Base-by-base conservation (phyloP, 2,113 vertebrate species). In the Indicator indicator region DNA sequence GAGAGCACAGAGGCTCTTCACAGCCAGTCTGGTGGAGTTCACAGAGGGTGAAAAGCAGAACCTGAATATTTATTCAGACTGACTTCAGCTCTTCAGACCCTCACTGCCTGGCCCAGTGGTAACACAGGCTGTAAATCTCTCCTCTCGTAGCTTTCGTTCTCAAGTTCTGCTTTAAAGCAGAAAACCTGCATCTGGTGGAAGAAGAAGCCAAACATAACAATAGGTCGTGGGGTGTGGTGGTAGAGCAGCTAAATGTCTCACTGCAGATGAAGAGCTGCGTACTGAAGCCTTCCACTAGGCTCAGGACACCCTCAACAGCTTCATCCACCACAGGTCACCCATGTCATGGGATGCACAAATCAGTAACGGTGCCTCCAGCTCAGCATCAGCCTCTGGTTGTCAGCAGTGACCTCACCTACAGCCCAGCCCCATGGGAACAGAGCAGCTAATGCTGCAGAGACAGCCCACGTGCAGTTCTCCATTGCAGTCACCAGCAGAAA, bases 181-280 rank as follows among this genome's bases (percentile, higher is more conserved):
- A 88, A 83, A 86, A 62, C 9, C 54, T 81, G 83, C 89, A 94
- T 95, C 85, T 95, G 92, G 80, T 82, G 76, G 74, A 80, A 93
- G 73, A 93, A 78, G 68, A 92, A 81, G 82, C 86, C 94, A 89
- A 76, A 54, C 40, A 58, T 15, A 79, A 90, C 83, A 95, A 86
- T 65, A 60, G 93, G 28, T 90, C 36, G 4, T 23, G 72, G 67
- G 44, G 15, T 64, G 79, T 80, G 88, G 79, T 67, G 46, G 46
- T 83, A 88, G 91, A 79, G 56, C 55, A 83, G 63, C 59, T 72
- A 70, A 86, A 70, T 40, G 14, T 85, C 85, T 83, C 64, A 23
- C 7, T 74, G 42, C 3, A 3, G 64, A 46, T 0, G 4, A 79
- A 86, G 82, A 93, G 55, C 14, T 11, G 3, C 1, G 2, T 52